Evolutionary conservation across 2,888 invertebrate genomes (phyloP).

Genomic region (Drosophila kambysellisi): DNA sequence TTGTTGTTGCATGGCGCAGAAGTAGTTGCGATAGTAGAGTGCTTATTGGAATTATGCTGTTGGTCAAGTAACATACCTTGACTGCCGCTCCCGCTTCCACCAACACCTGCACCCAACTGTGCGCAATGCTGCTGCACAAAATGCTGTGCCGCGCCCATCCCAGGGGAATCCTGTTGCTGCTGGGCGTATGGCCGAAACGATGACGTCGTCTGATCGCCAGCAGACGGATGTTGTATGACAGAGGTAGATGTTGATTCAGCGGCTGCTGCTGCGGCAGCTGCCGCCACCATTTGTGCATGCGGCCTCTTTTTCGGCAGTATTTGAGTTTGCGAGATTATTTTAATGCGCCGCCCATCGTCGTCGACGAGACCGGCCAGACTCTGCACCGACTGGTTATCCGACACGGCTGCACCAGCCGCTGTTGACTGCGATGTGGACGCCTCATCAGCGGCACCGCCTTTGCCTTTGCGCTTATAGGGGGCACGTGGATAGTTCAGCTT

Average conservation of each 20-base stretch:
- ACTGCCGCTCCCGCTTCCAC: slow-evolving; percentile 63
- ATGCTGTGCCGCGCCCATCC: slow-evolving; percentile 60
- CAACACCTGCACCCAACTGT: slow-evolving; percentile 70
- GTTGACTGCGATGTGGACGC: slow-evolving; percentile 62
- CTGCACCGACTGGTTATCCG: slow-evolving; percentile 52
- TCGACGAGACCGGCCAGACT: slow-evolving; percentile 67
- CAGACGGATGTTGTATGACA: slow-evolving; percentile 78
- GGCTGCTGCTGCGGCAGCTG: slow-evolving; percentile 78
- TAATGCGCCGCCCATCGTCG: slow-evolving; percentile 84
- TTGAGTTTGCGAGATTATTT: slow-evolving; percentile 84
- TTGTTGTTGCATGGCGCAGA: slow-evolving; percentile 78
- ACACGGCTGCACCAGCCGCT: slow-evolving; percentile 31
- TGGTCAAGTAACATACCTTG: slow-evolving; percentile 85
- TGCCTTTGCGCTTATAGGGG: slow-evolving; percentile 70
- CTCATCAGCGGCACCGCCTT: slow-evolving; percentile 61
- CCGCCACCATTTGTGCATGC: slow-evolving; percentile 85
- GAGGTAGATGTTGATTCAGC: slow-evolving; percentile 84
- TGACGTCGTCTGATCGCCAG: slow-evolving; percentile 66
- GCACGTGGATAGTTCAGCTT: slow-evolving; percentile 83
- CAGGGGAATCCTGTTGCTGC: slow-evolving; percentile 67
- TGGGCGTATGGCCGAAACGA: slow-evolving; percentile 83
- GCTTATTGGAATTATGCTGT: slow-evolving; percentile 83
- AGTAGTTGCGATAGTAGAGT: slow-evolving; percentile 79
- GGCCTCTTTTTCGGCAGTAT: slow-evolving; percentile 85
- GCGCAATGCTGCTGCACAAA: slow-evolving; percentile 81